A percentile compares a stretch with the other conserved stretches of the same genome.
Conservation (phyloP, 2,113 vertebrate genomes). For the Nothocercus nigrocapillus region DNA sequence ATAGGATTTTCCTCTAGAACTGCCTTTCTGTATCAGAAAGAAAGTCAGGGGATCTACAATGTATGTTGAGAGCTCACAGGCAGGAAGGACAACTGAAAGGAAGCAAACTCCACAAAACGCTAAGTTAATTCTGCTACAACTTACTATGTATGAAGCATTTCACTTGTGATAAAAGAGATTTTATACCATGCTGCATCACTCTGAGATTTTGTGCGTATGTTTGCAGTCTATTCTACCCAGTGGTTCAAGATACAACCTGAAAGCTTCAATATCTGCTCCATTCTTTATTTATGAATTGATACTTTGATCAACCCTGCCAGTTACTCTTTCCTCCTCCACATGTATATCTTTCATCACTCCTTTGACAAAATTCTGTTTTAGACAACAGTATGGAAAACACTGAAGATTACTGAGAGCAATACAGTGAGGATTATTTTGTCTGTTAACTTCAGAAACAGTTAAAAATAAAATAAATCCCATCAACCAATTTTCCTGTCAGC, state of each 20-base stretch:
- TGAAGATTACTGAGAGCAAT: background rate
- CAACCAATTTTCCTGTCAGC: background rate
- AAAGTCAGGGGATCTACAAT: background rate
- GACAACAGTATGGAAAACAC: background rate
- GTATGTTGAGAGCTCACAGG: background rate
- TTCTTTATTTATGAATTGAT: slow-evolving; percentile 37
- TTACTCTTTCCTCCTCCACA: background rate
- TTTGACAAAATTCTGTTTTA: background rate
- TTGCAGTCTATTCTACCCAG: background rate
- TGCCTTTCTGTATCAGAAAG: background rate
- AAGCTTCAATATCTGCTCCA: slow-evolving; percentile 24
- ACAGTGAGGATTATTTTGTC: background rate
- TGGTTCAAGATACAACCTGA: background rate
- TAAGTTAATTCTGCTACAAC: background rate
- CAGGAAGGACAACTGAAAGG: background rate
- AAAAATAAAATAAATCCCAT: background rate
- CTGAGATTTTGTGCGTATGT: background rate
- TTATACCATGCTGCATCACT: background rate
- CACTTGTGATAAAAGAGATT: background rate
- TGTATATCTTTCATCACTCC: slow-evolving; percentile 18
- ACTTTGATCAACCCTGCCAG: slow-evolving; percentile 33
- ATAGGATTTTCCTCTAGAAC: background rate
- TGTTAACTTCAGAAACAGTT: background rate
- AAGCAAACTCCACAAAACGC: background rate
- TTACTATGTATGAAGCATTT: background rate